Evolutionary conservation across 2,888 invertebrate species (phyloP), one percentile per base, ranked within the genome.

Genomic region (Sipha maydis): DNA sequence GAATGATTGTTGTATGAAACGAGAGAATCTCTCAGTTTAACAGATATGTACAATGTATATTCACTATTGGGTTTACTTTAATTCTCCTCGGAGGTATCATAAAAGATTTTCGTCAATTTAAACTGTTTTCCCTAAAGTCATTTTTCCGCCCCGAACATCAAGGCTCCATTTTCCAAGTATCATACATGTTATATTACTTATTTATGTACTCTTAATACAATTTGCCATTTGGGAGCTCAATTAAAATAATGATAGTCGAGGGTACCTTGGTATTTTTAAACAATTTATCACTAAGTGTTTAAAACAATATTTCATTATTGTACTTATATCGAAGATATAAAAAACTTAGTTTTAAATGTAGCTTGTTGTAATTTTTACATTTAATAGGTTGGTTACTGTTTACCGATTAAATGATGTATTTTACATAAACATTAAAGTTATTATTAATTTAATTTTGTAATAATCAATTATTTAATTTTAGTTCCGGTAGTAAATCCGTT

Each of bases 91-190:
- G 61, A 41, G 61, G 76, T 41, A n/a, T 84, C 76, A 41, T 76
- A 76, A 84, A 76, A 38, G 38, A 84, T 76, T 84, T 76, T 75
- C 41, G n/a, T 84, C 61, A 31, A 61, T 76, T 84, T 41, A 76
- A 76, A 67, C 73, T 1, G 56, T 84, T 84, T 84, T 84, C 76
- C 84, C 61, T 3, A 76, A 84, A 84, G 84, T 67, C 21, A 76
- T 61, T 84, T 83, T 84, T 41, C 73, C 38, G 8, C 71, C 61
- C 41, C 38, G 34, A 54, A 48, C 34, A 34, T 54, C 28, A 48
- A 48, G 48, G 69, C 31, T 61, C 34, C 34, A 21, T 67, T 67
- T 38, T 38, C 38, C 17, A 54, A 34, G 54, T 54, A 73, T 2
- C 34, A 25, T 56, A 28, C 21, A 28, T n/a, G 21, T 8, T 17